Base-by-base conservation (phyloP, 2,797 vertebrate genomes). In the Pteropus rufus region DNA sequence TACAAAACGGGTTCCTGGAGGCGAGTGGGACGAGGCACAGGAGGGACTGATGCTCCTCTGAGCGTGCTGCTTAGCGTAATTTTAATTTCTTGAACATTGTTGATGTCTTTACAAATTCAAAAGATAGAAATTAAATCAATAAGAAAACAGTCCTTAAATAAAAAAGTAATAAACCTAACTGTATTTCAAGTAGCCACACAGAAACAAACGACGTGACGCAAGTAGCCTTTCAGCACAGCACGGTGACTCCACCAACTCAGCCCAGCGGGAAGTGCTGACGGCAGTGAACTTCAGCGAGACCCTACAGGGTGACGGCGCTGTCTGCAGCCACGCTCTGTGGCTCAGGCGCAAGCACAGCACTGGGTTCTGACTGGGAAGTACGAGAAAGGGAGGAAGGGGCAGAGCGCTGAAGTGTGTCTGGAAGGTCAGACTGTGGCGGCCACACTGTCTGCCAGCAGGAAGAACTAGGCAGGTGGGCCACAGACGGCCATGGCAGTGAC, bases 401-500 rank as follows among this genome's bases (percentile, higher is more conserved):
- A 4, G 56, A 58, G 56, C 10, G 56, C 8, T 46, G 10, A 15
- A 3, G 46, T 46, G 46, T 46, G 46, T 46, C 46, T 46, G 46
- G 46, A 46, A 4, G 2, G 46, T 14, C 46, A 46, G 46, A 14
- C 46, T 46, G 46, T 14, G 46, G 46, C 46, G 46, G 46, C 49
- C 49, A 5, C 2, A 1, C 21, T 19, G 41, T 1, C 23, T 0
- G 0, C 31, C 7, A 4, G 34, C 52, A 65, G 69, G 34, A 56
- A 21, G 26, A n/a, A 23, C n/a, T 0, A 10, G 36, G 58, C 34
- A 65, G 14, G 44, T 7, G 29, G 52, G 26, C 34, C 11, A 19
- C 49, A 26, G 31, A 11, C 0, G 4, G 41, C 4, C 6, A 1
- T 1, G 14, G 14, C 12, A 7, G 31, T 3, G 24, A 29, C 29